These are phyloP conservation scores for Bradypodion ventrale DNA, from an alignment of 2,797 vertebrate species.

Conservation along the genomic window DNA sequence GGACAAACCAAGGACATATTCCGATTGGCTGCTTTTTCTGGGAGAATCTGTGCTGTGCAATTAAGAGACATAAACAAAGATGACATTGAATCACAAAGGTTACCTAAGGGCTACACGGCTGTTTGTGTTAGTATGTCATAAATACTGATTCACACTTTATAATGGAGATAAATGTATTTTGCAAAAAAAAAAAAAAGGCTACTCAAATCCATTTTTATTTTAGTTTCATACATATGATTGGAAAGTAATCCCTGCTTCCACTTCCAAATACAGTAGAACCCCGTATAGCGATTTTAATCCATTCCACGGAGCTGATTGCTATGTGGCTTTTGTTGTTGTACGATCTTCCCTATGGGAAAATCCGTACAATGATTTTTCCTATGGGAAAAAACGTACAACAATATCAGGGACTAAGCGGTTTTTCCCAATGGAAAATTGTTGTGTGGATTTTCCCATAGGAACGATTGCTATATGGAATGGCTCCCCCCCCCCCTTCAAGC, in stretches of 20 bases:
- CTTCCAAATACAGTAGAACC: no score
- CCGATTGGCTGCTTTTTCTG: slow-evolving; percentile 58
- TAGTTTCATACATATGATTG: background rate
- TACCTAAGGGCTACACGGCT: slow-evolving; percentile 1
- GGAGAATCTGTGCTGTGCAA: background rate
- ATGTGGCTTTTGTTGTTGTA: no score
- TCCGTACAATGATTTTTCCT: no score
- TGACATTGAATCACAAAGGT: background rate
- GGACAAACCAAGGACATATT: slow-evolving; percentile 17
- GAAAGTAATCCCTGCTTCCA: background rate
- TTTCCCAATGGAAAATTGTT: no score
- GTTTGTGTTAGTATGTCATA: background rate
- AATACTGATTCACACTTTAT: background rate
- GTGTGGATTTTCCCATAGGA: no score
- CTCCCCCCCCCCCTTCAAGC: no score
- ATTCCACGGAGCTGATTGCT: no score
- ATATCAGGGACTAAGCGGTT: no score
- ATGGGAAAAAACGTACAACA: no score
- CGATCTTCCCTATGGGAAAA: no score
- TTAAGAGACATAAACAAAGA: slow-evolving; percentile 37
- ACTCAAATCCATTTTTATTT: background rate
- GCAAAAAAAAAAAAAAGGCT: background rate
- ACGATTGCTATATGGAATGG: no score
- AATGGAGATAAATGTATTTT: background rate
- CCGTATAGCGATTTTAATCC: no score